Evolutionary conservation across 2,888 invertebrate species (phyloP), one percentile per base, ranked within the genome.

Genomic region (Drosophila hamatofila): DNA sequence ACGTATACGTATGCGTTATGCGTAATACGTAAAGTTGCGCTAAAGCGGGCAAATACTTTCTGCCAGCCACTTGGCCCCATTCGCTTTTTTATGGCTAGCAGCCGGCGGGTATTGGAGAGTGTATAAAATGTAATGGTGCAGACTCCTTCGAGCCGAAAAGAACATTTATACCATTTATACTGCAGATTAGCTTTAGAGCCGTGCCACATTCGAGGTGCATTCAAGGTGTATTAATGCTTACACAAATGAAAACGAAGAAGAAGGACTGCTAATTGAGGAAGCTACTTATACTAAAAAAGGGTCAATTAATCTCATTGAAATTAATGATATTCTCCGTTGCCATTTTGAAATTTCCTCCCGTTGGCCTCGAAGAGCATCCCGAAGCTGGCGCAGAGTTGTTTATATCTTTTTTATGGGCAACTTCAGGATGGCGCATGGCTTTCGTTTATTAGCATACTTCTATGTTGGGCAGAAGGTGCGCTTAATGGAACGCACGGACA

Each of bases 361-460:
- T 21, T 11, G 30, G 4, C 6, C 21, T 46, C 14, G 56, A 35
- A 78, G 70, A 48, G 66, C 66, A 62, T 65, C 54, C 12, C 41
- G 8, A 46, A 61, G 70, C 35, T 9, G 30, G 30, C 30, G 30
- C 30, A 30, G 30, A 30, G 59, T 18, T 42, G 59, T 46, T 41
- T 61, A 48, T 55, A 63, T 68, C 27, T 54, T 37, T 82, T 84
- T 88, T 84, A 84, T 76, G 81, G 70, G 60, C 83, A 74, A 64
- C 80, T 80, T 67, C 51, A 71, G 80, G 80, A 82, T 83, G 75
- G 80, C 56, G 61, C 68, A 72, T 59, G 86, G 72, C 78, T 88
- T 83, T 78, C 81, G 88, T 88, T 84, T 88, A 88, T 84, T 85
- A 88, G 81, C 88, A 83, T 84, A 88, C 84, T 83, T 84, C 71